Conservation (phyloP, 2,888 invertebrate genomes). For the Steinernema scapterisci region DNA sequence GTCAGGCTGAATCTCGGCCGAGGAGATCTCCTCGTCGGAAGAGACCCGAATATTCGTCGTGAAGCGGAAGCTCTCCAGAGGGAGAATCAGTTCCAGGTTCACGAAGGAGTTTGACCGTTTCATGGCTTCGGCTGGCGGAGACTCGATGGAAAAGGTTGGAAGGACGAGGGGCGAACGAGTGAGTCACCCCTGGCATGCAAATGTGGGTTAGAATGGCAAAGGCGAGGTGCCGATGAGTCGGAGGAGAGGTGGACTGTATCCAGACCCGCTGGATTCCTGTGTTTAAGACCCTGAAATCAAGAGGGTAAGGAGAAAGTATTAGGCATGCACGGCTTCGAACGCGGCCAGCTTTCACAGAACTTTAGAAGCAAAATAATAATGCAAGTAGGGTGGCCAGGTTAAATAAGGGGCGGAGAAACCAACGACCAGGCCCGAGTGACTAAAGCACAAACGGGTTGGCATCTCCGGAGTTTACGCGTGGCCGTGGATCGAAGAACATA, state of each 20-base stretch:
- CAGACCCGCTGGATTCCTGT: background rate
- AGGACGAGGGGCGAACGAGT: background rate
- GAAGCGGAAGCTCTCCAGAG: constrained; percentile 29
- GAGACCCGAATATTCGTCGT: constrained; percentile 12
- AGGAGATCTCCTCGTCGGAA: constrained; percentile 6
- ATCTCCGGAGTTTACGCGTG: too few species aligned
- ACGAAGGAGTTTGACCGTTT: constrained; percentile 29
- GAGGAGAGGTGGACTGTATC: background rate
- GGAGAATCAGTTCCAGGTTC: constrained; percentile 23
- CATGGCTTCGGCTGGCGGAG: background rate
- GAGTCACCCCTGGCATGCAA: constrained; percentile 3
- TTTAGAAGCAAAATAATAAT: too few species aligned
- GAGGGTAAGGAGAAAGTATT: background rate
- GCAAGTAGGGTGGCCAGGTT: too few species aligned
- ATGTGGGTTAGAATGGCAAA: background rate
- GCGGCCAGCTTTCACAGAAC: too few species aligned
- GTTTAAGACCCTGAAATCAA: background rate
- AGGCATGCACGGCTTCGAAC: too few species aligned
- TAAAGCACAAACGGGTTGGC: too few species aligned
- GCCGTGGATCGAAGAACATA: too few species aligned
- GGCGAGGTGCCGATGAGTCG: background rate
- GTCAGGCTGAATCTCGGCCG: background rate
- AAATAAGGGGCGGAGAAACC: too few species aligned
- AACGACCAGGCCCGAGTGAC: too few species aligned
- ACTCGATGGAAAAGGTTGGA: background rate